Conservation (phyloP, 2,797 vertebrate genomes). For the Urocyon cinereoargenteus region DNA sequence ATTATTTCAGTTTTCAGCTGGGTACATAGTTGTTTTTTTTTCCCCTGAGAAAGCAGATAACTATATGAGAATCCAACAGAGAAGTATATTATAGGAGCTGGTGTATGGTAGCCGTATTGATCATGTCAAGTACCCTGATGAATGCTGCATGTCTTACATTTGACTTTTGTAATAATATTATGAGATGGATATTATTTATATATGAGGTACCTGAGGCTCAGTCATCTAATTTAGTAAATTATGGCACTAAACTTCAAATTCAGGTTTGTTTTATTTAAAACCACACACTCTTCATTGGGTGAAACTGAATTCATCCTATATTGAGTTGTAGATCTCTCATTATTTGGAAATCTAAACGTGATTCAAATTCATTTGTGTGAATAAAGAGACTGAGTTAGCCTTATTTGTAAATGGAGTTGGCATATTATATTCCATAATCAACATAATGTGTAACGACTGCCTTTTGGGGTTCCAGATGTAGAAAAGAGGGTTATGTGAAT, state of each 20-base stretch:
- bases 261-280: not conserved
- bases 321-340: conserved; percentile 48
- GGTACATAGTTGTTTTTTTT: not conserved
- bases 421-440: conserved; percentile 32
- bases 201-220: not conserved
- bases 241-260: not conserved
- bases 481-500: conserved; percentile 19
- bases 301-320: conserved; percentile 43
- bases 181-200: not conserved
- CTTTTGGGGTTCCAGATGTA: conserved; percentile 51
- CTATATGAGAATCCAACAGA: not conserved
- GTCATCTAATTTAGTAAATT: conserved; percentile 24
- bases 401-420: conserved; percentile 56
- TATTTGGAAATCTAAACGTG: conserved; percentile 67
- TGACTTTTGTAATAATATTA: not conserved
- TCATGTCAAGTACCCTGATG: not conserved
- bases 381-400: conserved; percentile 61
- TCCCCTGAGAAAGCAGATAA: not conserved
- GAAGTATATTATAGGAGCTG: not conserved
- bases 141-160: not conserved
- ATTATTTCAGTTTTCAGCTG: conserved; percentile 10
- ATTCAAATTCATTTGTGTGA: conserved; percentile 59
- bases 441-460: not conserved
- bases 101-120: not conserved
- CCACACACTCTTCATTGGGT: not conserved